Evolutionary conservation across 1,140 invertebrate genomes (phyloP).

Genomic region (Augochlora pura): DNA sequence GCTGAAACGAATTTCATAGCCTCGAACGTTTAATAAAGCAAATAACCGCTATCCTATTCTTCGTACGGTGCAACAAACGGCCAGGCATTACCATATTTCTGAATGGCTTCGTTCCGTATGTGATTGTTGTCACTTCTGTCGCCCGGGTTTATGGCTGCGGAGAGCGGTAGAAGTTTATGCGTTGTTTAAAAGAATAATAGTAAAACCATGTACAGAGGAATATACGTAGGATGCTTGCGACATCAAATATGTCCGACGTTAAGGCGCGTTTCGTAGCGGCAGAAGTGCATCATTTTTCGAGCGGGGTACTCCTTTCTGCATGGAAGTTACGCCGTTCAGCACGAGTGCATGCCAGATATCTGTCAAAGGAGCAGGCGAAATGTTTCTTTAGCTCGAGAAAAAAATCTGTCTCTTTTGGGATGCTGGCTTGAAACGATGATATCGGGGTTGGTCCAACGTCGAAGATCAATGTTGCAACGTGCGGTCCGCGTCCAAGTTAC

Average conservation of each 20-base stretch:
- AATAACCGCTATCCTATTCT: no score
- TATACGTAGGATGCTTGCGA: not conserved
- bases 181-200: not conserved
- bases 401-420: conserved; percentile 36
- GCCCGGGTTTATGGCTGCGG: not conserved
- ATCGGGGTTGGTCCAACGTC: conserved; percentile 34
- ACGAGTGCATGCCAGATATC: conserved; percentile 34
- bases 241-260: not conserved
- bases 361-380: conserved; percentile 47
- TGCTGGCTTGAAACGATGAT: conserved; percentile 39
- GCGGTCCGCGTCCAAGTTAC: conserved; percentile 49
- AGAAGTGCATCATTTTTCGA: conserved; percentile 36
- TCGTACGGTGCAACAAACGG: not conserved
- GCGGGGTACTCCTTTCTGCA: conserved; percentile 36
- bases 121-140: not conserved
- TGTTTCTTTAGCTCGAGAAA: conserved; percentile 33
- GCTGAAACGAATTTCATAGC: no score
- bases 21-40: no score
- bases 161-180: not conserved
- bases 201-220: not conserved
- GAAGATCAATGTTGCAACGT: conserved; percentile 55
- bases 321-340: conserved; percentile 39
- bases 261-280: conserved; percentile 25
- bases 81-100: not conserved
- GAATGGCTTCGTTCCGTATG: not conserved